Base-by-base conservation (phyloP, 2,888 invertebrate species). In the Sisyra terminalis region DNA sequence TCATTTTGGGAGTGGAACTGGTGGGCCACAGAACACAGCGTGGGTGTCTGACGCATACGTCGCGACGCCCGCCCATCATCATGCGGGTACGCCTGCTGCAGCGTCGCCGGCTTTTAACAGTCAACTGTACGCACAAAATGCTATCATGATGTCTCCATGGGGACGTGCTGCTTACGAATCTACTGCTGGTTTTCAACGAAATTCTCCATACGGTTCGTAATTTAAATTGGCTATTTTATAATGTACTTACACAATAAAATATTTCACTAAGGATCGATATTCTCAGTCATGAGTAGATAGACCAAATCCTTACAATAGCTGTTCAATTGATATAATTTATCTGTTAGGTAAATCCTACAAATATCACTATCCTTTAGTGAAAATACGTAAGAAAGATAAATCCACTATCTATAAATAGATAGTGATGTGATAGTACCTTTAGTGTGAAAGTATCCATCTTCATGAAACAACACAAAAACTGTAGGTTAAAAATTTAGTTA, bases 101-200 rank as follows among this genome's bases (percentile, higher is more conserved):
- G 43, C 13, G 32, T 48, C 32, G 46, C 46, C n/a, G 47, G 49
- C 18, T 43, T 57, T 67, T 45, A 64, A 69, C 2, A 66, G 66
- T 41, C 81, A 79, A 48, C 82, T 86, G 52, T 86, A 86, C 61
- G 74, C 78, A 11, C 85, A 84, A 61, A 85, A 85, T 62, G 76
- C 82, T 59, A 78, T 83, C 55, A 77, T 78, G 75, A 77, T 78
- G 78, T 67, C 71, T 42, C 71, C 73, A 18, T 83, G 86, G 75
- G 71, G 83, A 51, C 63, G 66, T 47, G 70, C 73, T 47, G 67
- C 72, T 11, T 86, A 86, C 66, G 86, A 86, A 57, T 69, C 73
- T 13, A 58, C 63, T 3, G 54, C 65, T 2, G 78, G 80, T n/a
- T 80, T 84, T 57, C 86, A 86, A 58, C 71, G 86, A 41, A 78